These are phyloP conservation scores for Euleptes europaea DNA, from an alignment of 2,113 vertebrate genomes.

Conservation along the genomic window DNA sequence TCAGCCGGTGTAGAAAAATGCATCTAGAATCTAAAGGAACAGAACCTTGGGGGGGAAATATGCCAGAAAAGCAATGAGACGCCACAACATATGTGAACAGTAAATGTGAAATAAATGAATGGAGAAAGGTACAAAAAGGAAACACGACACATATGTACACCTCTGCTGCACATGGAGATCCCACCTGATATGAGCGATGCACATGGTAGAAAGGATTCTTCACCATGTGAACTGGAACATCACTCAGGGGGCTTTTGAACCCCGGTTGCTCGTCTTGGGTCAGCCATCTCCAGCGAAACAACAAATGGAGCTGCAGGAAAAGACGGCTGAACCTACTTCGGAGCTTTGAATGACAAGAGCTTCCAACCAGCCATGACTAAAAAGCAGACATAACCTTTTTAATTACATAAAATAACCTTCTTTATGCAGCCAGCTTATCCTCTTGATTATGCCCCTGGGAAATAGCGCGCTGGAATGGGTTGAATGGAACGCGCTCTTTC, in stretches of 20 bases:
- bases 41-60: too few relatives aligned
- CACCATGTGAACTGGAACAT: background rate
- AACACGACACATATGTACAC: too few relatives aligned
- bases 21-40: too few relatives aligned
- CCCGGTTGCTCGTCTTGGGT: background rate
- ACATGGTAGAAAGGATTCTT: background rate
- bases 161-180: background rate
- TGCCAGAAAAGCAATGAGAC: too few relatives aligned
- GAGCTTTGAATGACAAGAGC: slow-evolving; percentile 4
- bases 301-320: background rate
- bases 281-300: slow-evolving; percentile 20
- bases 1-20: too few relatives aligned
- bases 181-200: background rate
- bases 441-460: slow-evolving; percentile 31
- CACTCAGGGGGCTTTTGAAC: too few relatives aligned
- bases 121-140: too few relatives aligned
- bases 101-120: too few relatives aligned
- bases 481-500: background rate
- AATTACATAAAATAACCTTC: slow-evolving; percentile 20
- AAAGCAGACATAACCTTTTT: slow-evolving; percentile 6
- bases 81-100: too few relatives aligned
- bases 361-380: slow-evolving; percentile 5
- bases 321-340: background rate
- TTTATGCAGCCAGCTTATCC: slow-evolving; percentile 3
- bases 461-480: background rate